These are phyloP conservation scores for Vollenhovia emeryi DNA, from an alignment of 1,140 invertebrate species.

Conservation along the genomic window DNA sequence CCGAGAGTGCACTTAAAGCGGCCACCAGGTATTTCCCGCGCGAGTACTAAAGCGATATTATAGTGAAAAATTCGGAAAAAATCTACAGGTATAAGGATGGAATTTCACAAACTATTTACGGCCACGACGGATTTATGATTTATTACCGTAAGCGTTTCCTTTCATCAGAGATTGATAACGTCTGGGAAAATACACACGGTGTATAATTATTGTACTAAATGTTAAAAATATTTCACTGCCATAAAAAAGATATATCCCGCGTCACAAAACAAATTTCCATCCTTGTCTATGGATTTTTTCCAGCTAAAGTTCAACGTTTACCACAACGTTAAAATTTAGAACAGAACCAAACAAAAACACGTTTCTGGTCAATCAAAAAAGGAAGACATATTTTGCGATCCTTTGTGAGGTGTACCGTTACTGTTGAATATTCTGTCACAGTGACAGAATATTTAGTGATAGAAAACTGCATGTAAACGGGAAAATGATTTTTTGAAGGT, in stretches of 20 bases:
- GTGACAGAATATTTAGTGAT: slow-evolving; percentile 21
- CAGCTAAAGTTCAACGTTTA: background rate
- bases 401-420: slow-evolving; percentile 28
- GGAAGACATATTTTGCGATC: background rate
- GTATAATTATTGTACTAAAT: background rate
- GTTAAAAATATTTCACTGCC: background rate
- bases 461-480: slow-evolving; percentile 29
- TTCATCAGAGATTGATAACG: background rate
- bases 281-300: background rate
- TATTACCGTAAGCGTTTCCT: background rate
- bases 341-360: background rate
- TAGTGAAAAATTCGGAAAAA: slow-evolving; percentile 43
- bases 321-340: background rate
- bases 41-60: slow-evolving; percentile 42
- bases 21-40: slow-evolving; percentile 49
- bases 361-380: slow-evolving; percentile 19
- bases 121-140: background rate
- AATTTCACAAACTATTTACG: slow-evolving; percentile 7
- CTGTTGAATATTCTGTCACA: slow-evolving; percentile 10
- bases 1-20: slow-evolving; percentile 57
- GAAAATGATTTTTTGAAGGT: slow-evolving; percentile 32
- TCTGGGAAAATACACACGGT: background rate
- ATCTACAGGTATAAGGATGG: background rate
- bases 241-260: background rate
- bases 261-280: background rate